A percentile compares a stretch with the other conserved stretches of the same genome.
phyloP scores from a whole-genome alignment of 2,888 invertebrate species.

The Poecilus cupreus region DNA sequence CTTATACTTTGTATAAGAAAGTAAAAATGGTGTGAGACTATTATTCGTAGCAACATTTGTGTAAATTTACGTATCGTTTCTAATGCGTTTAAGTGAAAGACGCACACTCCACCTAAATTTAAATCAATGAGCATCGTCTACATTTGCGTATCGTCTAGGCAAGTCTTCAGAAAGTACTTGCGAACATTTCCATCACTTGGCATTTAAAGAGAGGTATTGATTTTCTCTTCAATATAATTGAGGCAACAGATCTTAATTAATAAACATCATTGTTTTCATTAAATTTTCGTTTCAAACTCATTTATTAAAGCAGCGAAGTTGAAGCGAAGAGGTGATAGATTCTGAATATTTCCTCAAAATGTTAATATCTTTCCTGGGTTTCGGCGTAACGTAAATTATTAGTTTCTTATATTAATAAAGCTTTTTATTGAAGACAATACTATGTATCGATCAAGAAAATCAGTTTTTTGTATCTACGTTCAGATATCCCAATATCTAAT shows the following conservation, averaged over 20 bases:
- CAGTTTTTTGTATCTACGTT: no score
- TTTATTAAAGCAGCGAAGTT: background rate
- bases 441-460: no score
- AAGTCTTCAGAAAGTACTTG: background rate
- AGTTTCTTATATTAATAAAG: background rate
- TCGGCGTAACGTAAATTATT: background rate
- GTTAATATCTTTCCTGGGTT: background rate
- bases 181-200: background rate
- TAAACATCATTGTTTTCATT: constrained; percentile 4
- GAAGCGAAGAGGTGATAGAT: background rate
- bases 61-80: no score
- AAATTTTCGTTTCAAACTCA: background rate
- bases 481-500: no score
- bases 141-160: no score
- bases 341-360: background rate
- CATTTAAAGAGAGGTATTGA: background rate
- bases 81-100: no score
- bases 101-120: no score
- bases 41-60: no score
- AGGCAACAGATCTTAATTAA: background rate
- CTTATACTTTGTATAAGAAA: no score
- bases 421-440: no score
- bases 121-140: no score
- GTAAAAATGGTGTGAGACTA: no score
- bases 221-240: constrained; percentile 4